Conservation (phyloP, 2,797 vertebrate species). For the Siniperca obscura region DNA sequence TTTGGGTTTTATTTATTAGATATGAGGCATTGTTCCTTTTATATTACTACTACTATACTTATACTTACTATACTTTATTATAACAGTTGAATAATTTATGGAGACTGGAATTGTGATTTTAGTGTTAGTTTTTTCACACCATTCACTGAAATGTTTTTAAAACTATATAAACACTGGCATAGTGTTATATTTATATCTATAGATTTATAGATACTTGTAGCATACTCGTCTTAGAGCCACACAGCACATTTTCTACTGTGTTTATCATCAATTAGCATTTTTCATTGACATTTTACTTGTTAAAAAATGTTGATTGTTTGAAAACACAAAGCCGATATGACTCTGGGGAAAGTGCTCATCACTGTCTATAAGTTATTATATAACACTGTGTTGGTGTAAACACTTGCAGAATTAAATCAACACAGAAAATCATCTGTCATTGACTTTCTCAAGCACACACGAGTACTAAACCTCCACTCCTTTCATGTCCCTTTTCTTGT, state of each 20-base stretch:
- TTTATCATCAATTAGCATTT: background rate
- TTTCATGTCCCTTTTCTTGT: constrained; percentile 18
- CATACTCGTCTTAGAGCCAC: background rate
- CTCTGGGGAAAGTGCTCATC: constrained; percentile 13
- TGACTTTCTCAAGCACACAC: constrained; percentile 23
- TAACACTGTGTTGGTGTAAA: constrained; percentile 18
- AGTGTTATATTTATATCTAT: background rate
- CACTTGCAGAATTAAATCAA: constrained; percentile 35
- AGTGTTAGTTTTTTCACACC: background rate
- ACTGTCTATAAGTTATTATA: constrained; percentile 3
- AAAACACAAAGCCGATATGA: constrained; percentile 9
- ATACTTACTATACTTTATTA: background rate
- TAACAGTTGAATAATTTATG: constrained; percentile 9
- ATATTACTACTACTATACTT: background rate
- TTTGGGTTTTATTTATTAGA: constrained; percentile 30
- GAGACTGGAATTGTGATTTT: constrained; percentile 20
- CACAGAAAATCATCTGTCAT: constrained; percentile 37
- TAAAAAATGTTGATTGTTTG: constrained; percentile 12
- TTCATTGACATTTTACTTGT: constrained; percentile 7
- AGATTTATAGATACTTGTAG: background rate
- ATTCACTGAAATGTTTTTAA: background rate
- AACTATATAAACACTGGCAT: background rate
- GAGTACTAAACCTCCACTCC: constrained; percentile 5
- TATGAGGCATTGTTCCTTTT: background rate
- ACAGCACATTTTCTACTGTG: background rate